Percentiles rank a stretch among this genome's conserved stretches.
Conservation (phyloP, 2,888 invertebrate species). For the Beris morrisii region DNA sequence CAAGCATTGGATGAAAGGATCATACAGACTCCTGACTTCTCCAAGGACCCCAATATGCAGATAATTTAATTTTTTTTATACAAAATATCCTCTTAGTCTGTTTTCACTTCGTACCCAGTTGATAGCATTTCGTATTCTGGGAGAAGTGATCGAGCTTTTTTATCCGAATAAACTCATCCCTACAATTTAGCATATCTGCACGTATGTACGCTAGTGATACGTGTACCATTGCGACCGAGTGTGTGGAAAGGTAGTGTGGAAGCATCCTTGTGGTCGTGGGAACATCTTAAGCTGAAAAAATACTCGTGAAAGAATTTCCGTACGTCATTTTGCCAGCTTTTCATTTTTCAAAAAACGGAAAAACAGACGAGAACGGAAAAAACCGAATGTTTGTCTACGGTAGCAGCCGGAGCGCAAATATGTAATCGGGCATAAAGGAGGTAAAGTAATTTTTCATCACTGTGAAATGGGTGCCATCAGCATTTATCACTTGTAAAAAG, state of each 20-base stretch:
- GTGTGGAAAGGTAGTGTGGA: neutral
- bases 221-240: neutral
- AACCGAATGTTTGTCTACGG: neutral
- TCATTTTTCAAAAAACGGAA: slow-evolving; percentile 24
- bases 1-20: too few species aligned
- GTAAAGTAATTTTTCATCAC: slow-evolving; percentile 25
- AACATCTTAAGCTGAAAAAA: slow-evolving; percentile 20
- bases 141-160: too few species aligned
- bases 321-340: slow-evolving; percentile 20
- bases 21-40: too few species aligned
- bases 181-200: slow-evolving; percentile 4
- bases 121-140: too few species aligned
- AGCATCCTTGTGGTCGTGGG: neutral
- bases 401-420: neutral
- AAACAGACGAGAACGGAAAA: slow-evolving; percentile 5
- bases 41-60: too few species aligned
- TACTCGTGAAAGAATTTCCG: slow-evolving; percentile 1
- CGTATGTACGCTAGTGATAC: neutral
- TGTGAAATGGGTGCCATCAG: slow-evolving; percentile 16
- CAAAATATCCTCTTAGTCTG: too few species aligned
- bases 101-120: too few species aligned
- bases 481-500: slow-evolving; percentile 10
- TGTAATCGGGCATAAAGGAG: slow-evolving; percentile 17
- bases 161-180: too few species aligned
- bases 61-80: too few species aligned